phyloP scores from a whole-genome alignment of 2,888 invertebrate species.

The Harpalus rufipes region DNA sequence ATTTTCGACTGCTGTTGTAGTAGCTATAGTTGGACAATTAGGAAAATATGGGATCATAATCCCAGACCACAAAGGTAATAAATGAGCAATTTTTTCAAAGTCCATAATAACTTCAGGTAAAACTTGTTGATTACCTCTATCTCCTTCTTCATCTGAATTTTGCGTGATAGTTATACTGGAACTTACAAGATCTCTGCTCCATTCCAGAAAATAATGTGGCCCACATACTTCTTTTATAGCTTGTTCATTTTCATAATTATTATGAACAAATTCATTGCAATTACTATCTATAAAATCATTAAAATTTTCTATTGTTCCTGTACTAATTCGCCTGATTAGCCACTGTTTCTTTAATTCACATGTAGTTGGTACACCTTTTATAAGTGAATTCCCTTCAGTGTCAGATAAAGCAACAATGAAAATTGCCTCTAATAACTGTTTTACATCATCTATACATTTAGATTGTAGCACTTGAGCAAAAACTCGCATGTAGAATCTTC shows the following conservation, averaged over 20 bases:
- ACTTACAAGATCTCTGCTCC: not conserved
- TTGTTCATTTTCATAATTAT: not conserved
- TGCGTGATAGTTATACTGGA: not conserved
- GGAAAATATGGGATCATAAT: slow-evolving; percentile 23
- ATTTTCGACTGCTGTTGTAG: slow-evolving; percentile 5
- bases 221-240: not conserved
- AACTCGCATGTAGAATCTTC: slow-evolving; percentile 52
- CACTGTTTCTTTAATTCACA: slow-evolving; percentile 25
- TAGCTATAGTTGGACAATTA: slow-evolving; percentile 16
- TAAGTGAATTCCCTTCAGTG: slow-evolving; percentile 36
- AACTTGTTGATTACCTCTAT: slow-evolving; percentile 17
- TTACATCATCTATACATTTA: slow-evolving; percentile 12
- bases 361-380: slow-evolving; percentile 4
- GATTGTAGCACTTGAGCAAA: slow-evolving; percentile 64
- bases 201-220: not conserved
- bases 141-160: slow-evolving; percentile 8
- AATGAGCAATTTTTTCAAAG: slow-evolving; percentile 12
- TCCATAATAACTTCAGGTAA: not conserved
- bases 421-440: slow-evolving; percentile 51
- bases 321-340: slow-evolving; percentile 24
- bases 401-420: slow-evolving; percentile 47
- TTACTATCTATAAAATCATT: slow-evolving; percentile 23
- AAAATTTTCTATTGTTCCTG: slow-evolving; percentile 27
- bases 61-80: slow-evolving; percentile 9
- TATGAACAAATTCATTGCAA: not conserved